A percentile compares a stretch with the other conserved stretches of the same genome.
These are phyloP conservation scores for Siphamia tubifer DNA, from an alignment of 2,113 vertebrate species.

Conservation along the genomic window DNA sequence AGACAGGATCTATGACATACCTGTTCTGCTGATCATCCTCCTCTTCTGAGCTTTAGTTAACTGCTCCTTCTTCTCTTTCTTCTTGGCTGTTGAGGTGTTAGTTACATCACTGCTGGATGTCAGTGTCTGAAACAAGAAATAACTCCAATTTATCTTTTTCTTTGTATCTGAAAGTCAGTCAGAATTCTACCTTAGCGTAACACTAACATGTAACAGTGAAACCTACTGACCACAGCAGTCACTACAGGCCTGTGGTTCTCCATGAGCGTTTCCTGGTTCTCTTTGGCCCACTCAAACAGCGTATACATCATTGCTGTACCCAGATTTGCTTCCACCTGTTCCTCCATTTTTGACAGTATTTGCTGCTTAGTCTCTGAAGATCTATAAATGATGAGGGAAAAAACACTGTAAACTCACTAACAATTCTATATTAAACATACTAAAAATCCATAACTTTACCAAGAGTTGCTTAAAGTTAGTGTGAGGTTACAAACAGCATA, in stretches of 20 bases:
- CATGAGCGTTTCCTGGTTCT: constrained; percentile 93
- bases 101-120: constrained; percentile 76
- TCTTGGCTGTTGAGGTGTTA: constrained; percentile 77
- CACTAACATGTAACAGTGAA: not conserved
- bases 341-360: constrained; percentile 87
- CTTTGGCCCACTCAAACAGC: constrained; percentile 96
- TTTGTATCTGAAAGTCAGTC: too few species aligned
- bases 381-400: constrained; percentile 60
- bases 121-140: constrained; percentile 75
- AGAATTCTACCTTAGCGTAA: not conserved
- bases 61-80: constrained; percentile 96
- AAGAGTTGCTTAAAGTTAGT: too few species aligned
- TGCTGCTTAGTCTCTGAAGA: constrained; percentile 84
- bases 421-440: too few species aligned
- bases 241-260: constrained; percentile 87
- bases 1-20: too few species aligned
- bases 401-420: not conserved
- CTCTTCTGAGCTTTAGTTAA: constrained; percentile 97
- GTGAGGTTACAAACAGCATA: too few species aligned
- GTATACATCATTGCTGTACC: constrained; percentile 97
- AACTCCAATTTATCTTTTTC: too few species aligned
- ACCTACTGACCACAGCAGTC: constrained; percentile 78
- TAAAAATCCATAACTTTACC: too few species aligned
- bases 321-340: constrained; percentile 90
- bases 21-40: constrained; percentile 90